Evolutionary conservation across 2,888 invertebrate genomes (phyloP), one percentile per base, ranked within the genome.

Genomic region (Folsomia candida): DNA sequence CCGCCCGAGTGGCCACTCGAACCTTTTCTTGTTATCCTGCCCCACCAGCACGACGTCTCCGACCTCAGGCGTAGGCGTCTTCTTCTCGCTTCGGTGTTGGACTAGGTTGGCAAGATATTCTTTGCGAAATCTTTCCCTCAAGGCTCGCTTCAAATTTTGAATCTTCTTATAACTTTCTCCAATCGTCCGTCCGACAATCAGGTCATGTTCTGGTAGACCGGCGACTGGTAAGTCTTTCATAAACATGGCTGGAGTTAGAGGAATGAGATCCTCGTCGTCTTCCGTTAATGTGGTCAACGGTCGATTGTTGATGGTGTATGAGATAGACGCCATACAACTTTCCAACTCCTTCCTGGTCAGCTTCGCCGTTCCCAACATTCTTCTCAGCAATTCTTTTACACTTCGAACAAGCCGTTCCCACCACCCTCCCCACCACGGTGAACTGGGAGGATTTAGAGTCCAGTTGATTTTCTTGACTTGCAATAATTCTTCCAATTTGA

Each of bases 231-330:
- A 22, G 9, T 24, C 58, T 58, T n/a, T 6, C 9, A 58, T 58
- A 58, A 58, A 58, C 58, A 58, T 58, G n/a, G 58, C 58, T 20
- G 58, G 58, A 11, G 58, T 58, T 6, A 58, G 20, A 11, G 58
- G 58, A 6, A 58, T n/a, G 11, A 58, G 9, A n/a, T 58, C 58
- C 9, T n/a, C 24, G 24, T 6, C 9, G 20, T 80, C 74, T 37
- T 73, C 70, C 26, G 68, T 67, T 1, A 77, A 58, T 37, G 67
- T 75, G 22, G 77, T 79, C 14, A 81, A 68, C 25, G 81, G 81
- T 61, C 81, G 71, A 1, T 73, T 70, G 67, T 82, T 81, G n/a
- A 81, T 11, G 1, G 66, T 67, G 4, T 61, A 69, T 51, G 77
- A 76, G 1, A 75, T 68, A 61, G 79, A 76, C 20, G 63, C 60